Percentiles rank a stretch among this genome's conserved stretches.
These are phyloP conservation scores for Ispidina lecontei DNA, from an alignment of 2,797 vertebrate genomes.

Conservation along the genomic window DNA sequence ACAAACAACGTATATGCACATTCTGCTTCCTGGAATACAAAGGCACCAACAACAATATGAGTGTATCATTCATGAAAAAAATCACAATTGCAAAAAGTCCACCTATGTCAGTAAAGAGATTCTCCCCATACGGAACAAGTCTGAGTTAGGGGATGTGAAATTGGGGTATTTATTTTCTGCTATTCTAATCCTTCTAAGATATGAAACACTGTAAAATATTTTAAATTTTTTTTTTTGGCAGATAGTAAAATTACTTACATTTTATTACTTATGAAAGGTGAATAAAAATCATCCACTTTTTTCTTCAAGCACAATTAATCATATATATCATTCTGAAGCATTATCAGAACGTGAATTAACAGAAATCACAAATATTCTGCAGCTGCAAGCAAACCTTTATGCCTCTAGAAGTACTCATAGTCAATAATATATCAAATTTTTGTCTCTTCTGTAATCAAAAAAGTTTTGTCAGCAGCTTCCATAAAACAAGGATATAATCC, in stretches of 20 bases:
- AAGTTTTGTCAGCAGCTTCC: not conserved
- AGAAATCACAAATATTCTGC: not conserved
- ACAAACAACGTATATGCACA: slow-evolving; percentile 88
- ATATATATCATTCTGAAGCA: not conserved
- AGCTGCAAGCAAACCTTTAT: not conserved
- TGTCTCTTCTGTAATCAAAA: not conserved
- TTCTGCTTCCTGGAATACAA: slow-evolving; percentile 84
- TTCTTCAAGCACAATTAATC: not conserved
- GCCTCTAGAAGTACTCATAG: not conserved
- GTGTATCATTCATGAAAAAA: not conserved
- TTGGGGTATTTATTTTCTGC: not conserved
- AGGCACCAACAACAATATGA: not conserved
- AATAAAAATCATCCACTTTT: not conserved
- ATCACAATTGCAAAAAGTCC: not conserved
- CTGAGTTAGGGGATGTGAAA: not conserved
- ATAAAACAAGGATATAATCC: not conserved
- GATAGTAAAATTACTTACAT: not conserved
- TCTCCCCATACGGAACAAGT: not conserved
- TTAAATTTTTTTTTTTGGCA: not conserved
- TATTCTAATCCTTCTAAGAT: not conserved
- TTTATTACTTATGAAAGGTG: not conserved
- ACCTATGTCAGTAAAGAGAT: not conserved
- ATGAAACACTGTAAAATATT: not conserved
- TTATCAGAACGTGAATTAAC: not conserved
- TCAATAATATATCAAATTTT: not conserved